Evolutionary conservation across 2,888 invertebrate genomes (phyloP).

Genomic region (Dicyrtomina minuta): DNA sequence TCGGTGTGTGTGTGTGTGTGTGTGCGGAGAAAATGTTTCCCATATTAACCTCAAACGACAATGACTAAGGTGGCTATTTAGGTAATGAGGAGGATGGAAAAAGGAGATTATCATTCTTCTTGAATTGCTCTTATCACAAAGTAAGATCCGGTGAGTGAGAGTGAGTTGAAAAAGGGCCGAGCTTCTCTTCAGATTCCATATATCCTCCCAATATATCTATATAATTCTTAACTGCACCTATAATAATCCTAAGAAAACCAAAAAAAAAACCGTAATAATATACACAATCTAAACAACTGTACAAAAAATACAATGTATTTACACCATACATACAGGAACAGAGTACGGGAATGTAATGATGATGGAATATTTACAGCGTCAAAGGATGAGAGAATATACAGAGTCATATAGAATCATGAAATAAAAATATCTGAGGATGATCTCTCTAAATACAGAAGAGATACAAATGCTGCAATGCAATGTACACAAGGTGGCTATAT

Average conservation of each 20-base stretch:
- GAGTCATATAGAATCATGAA: neutral
- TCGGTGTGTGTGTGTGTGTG: slow-evolving; percentile 3
- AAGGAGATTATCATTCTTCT: slow-evolving; percentile 26
- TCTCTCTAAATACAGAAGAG: neutral
- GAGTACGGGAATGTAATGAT: too few relatives aligned
- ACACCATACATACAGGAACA: neutral
- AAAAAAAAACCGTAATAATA: too few relatives aligned
- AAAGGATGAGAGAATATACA: too few relatives aligned
- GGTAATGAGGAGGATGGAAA: slow-evolving; percentile 32
- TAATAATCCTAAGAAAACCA: too few relatives aligned
- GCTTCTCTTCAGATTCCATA: slow-evolving; percentile 1
- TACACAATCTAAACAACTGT: neutral
- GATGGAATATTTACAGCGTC: too few relatives aligned
- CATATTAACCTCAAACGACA: slow-evolving; percentile 6
- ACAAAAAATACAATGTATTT: neutral
- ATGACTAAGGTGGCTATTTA: slow-evolving; percentile 30
- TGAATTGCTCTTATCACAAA: slow-evolving; percentile 27
- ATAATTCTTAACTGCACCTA: too few relatives aligned
- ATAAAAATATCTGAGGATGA: neutral
- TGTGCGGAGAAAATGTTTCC: slow-evolving; percentile 2
- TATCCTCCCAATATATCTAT: too few relatives aligned
- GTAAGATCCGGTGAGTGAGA: slow-evolving; percentile 29
- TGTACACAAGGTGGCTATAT: too few relatives aligned
- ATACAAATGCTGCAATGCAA: too few relatives aligned
- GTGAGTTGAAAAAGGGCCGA: slow-evolving; percentile 33